Percentiles rank a stretch among this genome's conserved stretches.
Conservation (phyloP, 1,140 invertebrate species). For the Parasteatoda tepidariorum region DNA sequence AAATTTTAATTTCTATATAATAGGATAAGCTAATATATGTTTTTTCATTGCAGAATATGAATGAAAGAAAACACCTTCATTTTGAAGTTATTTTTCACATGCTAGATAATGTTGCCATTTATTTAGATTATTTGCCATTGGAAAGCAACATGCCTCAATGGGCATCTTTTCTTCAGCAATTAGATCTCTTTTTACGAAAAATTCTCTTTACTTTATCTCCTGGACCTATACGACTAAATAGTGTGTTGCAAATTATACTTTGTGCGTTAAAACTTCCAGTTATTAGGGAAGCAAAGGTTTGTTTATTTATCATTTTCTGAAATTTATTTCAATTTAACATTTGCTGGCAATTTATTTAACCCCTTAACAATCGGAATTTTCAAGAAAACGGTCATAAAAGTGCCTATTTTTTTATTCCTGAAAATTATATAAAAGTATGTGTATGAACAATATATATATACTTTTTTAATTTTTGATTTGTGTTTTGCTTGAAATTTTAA, state of each 20-base stretch:
- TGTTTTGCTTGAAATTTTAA: too few species aligned
- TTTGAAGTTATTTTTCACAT: slow-evolving; percentile 79
- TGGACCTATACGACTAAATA: slow-evolving; percentile 78
- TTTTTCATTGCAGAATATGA: slow-evolving; percentile 75
- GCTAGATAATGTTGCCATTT: slow-evolving; percentile 89
- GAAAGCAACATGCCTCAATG: slow-evolving; percentile 80
- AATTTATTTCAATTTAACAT: too few species aligned
- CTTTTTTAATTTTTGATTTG: too few species aligned
- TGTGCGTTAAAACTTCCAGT: slow-evolving; percentile 77
- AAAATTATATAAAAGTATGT: too few species aligned
- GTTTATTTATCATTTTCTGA: background rate
- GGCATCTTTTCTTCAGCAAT: slow-evolving; percentile 81
- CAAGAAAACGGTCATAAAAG: too few species aligned
- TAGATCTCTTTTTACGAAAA: slow-evolving; percentile 87
- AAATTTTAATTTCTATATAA: too few species aligned
- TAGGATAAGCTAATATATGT: too few species aligned
- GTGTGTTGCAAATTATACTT: slow-evolving; percentile 86
- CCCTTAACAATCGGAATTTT: too few species aligned
- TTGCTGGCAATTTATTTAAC: too few species aligned
- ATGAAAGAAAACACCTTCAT: slow-evolving; percentile 87
- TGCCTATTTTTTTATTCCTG: too few species aligned
- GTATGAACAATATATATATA: too few species aligned
- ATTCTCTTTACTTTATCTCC: slow-evolving; percentile 80
- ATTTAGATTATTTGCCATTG: slow-evolving; percentile 90
- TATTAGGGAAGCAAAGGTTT: slow-evolving; percentile 66